Evolutionary conservation across 2,888 invertebrate species (phyloP), one percentile per base, ranked within the genome.

Genomic region (Phyllotreta striolata): DNA sequence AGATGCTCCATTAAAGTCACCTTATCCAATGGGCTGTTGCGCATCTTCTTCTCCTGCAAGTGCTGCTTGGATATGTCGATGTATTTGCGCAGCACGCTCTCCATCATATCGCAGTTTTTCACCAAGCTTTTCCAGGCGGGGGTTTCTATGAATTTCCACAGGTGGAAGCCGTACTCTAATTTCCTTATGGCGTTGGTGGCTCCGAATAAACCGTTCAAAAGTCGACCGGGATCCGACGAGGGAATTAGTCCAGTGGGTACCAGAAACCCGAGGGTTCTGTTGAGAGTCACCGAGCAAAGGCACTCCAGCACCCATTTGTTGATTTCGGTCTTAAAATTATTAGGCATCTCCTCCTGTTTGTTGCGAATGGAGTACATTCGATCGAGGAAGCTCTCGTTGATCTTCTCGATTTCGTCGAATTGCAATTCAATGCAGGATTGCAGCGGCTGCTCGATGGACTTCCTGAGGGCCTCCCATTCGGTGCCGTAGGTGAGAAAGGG

Each of bases 301-400:
- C 89, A 88, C 80, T 91, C 90, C 69, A 90, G 82, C 52, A 87
- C 84, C 90, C 91, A 91, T 74, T 88, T 88, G 72, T 86, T 85
- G 34, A 89, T 76, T 73, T 89, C 87, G 62, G 84, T 83, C 51
- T 83, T 81, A 68, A 89, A 84, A 73, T 86, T 83, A 41, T 81
- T 80, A 0, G 85, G 79, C 46, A 90, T 83, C 78, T 90, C 89
- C 60, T 88, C 87, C 73, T 89, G 89, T 62, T 85, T 83, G 76
- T 88, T 89, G 47, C 87, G 83, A 34, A 85, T 79, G 51, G 80
- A 82, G 65, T 84, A 81, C 54, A 89, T 80, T 73, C 86, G 85
- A 41, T 74, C 73, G 1, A 81, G 66, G 37, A 85, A 77, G 49
- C 83, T 81, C 35, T 83, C 81, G 65, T 81, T 81, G 7, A 80